These are phyloP conservation scores for Drosophila jambulina DNA, from an alignment of 1,140 invertebrate species.

Conservation along the genomic window DNA sequence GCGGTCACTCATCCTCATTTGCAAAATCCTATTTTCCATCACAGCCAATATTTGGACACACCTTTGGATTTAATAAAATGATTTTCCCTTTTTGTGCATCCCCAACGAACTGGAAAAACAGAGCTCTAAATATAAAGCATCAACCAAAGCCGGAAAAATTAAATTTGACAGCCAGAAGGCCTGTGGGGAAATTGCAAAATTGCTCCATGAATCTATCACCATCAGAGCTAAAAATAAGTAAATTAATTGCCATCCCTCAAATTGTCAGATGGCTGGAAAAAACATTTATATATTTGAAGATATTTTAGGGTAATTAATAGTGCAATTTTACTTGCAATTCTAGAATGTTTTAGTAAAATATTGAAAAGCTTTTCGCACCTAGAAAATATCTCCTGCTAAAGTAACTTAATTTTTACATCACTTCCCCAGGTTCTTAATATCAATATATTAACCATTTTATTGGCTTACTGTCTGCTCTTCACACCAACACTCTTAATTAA, in stretches of 20 bases:
- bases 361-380: background rate
- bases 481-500: constrained; percentile 54
- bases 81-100: constrained; percentile 10
- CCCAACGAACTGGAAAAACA: constrained; percentile 66
- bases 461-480: background rate
- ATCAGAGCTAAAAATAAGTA: constrained; percentile 48
- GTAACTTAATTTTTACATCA: background rate
- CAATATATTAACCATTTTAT: constrained; percentile 32
- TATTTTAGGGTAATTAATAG: background rate
- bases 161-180: constrained; percentile 58
- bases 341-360: too few species aligned
- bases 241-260: background rate
- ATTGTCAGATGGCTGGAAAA: background rate
- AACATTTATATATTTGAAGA: background rate
- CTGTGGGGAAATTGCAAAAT: constrained; percentile 42
- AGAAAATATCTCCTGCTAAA: background rate
- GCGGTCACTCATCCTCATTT: constrained; percentile 23
- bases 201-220: constrained; percentile 70
- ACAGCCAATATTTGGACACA: constrained; percentile 67
- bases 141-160: constrained; percentile 35
- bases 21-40: constrained; percentile 20
- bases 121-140: constrained; percentile 52
- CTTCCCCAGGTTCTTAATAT: too few species aligned
- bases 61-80: constrained; percentile 60
- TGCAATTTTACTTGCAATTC: background rate